Evolutionary conservation across 2,888 invertebrate species (phyloP).

Genomic region (Capitulum mitella): DNA sequence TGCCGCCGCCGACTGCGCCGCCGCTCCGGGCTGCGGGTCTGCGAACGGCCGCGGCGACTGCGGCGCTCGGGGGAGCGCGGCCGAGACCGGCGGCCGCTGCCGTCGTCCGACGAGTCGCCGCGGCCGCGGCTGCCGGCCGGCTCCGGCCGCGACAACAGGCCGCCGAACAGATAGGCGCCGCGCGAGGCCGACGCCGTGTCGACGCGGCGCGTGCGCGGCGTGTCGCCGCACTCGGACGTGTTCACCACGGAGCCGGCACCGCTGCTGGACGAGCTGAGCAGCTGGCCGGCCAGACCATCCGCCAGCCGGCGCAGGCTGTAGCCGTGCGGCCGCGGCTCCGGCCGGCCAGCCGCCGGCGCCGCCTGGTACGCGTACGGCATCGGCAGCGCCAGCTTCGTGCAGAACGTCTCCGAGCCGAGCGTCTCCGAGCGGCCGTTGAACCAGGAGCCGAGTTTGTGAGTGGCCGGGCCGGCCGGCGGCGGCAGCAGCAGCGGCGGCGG

Average conservation of each 20-base stretch:
- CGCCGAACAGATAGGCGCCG: not conserved
- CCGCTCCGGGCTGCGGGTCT: not conserved
- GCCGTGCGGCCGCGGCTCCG: constrained; percentile 19
- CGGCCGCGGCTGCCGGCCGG: no score
- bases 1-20: not conserved
- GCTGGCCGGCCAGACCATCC: not conserved
- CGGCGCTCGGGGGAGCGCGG: no score
- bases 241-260: not conserved
- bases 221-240: not conserved
- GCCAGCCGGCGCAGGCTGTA: not conserved
- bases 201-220: not conserved
- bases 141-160: not conserved
- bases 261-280: not conserved
- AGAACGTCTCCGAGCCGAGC: constrained; percentile 10
- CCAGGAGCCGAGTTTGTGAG: constrained; percentile 14
- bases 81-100: no score
- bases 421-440: constrained; percentile 14
- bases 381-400: constrained; percentile 1
- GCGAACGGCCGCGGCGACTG: not conserved
- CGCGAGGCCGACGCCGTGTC: not conserved
- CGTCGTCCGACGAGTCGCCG: not conserved
- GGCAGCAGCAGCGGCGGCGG: not conserved
- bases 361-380: not conserved
- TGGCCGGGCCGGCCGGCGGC: not conserved
- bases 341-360: not conserved